Evolutionary conservation across 2,797 vertebrate species (phyloP), one percentile per base, ranked within the genome.

Genomic region (Eptatretus atami): DNA sequence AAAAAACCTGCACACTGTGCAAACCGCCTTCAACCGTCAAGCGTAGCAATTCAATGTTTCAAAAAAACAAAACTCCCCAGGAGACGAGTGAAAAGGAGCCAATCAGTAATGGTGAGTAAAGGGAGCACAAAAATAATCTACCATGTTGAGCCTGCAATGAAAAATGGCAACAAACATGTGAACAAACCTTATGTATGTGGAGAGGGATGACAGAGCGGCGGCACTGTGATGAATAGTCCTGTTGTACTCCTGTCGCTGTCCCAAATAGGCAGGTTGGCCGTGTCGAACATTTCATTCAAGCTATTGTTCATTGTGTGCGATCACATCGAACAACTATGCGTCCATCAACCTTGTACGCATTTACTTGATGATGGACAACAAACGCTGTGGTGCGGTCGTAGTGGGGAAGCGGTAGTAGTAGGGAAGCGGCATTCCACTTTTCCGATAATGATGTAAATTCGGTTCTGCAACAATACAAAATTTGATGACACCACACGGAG

Each of bases 331-430:
- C 79, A 55, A 94, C 66, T 44, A 95, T 53, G 52, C 84, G 81
- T n/a, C 69, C 74, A 0, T 80, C 75, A 0, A 79, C 80, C 73
- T 93, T 86, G 3, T 81, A 88, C 52, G 87, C 83, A 1, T 92
- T 95, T 66, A 92, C 63, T n/a, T 95, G 90, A 68, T 96, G 90
- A 66, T 82, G 93, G 53, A 79, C 67, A 54, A 94, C 82, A 70
- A 96, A 15, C 4, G 83, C 70, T 15, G 82, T 80, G 0, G 75
- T 70, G 6, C 77, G 77, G 70, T 76, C 85, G 65, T 73, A 78
- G 11, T 69, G 75, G 25, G 71, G 67, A 15, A 78, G 12, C 0
- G 71, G 70, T 76, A 85, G 65, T 73, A 78, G 11, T 69, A 75
- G 25, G 71, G 67, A 15, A 78, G 12, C 0, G 71, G 70, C 64